Base-by-base conservation (phyloP, 2,113 vertebrate species). In the Bothrops jararaca region DNA sequence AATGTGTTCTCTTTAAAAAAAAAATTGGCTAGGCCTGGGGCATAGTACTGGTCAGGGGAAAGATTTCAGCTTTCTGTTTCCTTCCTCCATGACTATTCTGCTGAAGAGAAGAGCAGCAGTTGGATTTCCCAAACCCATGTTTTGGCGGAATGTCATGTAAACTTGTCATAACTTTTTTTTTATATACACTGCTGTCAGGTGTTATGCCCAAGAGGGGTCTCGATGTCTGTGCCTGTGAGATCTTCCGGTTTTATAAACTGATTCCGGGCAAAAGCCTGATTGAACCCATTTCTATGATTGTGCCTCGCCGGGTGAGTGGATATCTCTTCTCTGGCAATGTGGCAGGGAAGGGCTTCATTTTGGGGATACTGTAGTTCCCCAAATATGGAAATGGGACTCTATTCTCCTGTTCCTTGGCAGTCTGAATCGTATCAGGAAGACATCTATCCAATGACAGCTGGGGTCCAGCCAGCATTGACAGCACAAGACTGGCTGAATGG, bases 351-450 rank as follows among this genome's bases (percentile, higher is more conserved):
- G 64, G 12, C 6, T 90, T 34, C 34, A 1, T 54, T 13, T 58
- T 56, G 87, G 23, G 87, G 39, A 22, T 39, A 69, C 29, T n/a
- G 2, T 34, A 39, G 93, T 91, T 86, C 29, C n/a, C 50, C 48
- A 60, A 85, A 89, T 7, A 1, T 12, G 12, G 23, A 90, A 57
- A 92, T 80, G 18, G 34, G 8, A 80, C 18, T 80, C 7, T 91
- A 94, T 39, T 90, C 85, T 86, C 87, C 53, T 91, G 0, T 94
- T 20, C 89, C 48, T 95, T 96, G 96, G n/a, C 97, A 99, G 99
- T 99, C 98, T 0, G 99, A 99, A 96, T 98, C 98, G 0, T 99
- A 99, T 97, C 99, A 99, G 94, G 99, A 99, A 91, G 99, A 99
- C 97, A 98, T 99, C 96, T 99, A 99, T 95, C 99, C 99, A 0